A percentile compares a stretch with the other conserved stretches of the same genome.
Evolutionary conservation across 2,888 invertebrate genomes (phyloP).

Genomic region (Acholoe squamosa): DNA sequence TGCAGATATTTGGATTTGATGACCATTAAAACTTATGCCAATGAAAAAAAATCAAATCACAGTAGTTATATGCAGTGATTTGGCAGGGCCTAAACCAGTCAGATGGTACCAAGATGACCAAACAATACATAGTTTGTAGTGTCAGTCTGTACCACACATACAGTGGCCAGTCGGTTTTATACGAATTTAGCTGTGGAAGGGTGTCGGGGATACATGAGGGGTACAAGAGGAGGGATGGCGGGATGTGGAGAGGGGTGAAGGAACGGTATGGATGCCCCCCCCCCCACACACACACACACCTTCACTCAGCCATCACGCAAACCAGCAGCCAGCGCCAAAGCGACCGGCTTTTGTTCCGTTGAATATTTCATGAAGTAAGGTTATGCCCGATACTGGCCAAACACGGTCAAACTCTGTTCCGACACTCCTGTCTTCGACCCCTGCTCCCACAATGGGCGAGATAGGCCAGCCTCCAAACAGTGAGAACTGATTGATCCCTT

Average conservation of each 20-base stretch:
- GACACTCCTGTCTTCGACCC: not conserved
- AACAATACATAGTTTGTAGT: too few species aligned
- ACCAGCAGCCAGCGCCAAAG: conserved; percentile 8
- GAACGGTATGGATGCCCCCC: not conserved
- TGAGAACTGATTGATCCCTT: too few species aligned
- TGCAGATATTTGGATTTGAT: too few species aligned
- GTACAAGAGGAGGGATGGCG: not conserved
- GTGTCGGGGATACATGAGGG: not conserved
- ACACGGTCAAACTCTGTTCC: not conserved
- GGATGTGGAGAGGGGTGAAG: conserved; percentile 5
- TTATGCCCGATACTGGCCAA: conserved; percentile 47
- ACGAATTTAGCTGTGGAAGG: not conserved
- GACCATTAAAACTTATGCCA: too few species aligned
- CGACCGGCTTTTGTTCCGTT: conserved; percentile 31
- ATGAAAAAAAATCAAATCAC: too few species aligned
- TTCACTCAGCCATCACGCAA: conserved; percentile 26
- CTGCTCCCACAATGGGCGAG: not conserved
- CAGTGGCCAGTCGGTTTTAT: not conserved
- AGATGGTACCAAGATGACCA: too few species aligned
- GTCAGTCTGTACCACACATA: not conserved
- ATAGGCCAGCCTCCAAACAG: too few species aligned
- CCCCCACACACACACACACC: not conserved
- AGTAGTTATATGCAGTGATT: too few species aligned
- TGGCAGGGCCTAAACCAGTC: too few species aligned
- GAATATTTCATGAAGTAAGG: conserved; percentile 52